A percentile compares a stretch with the other conserved stretches of the same genome.
phyloP scores from a whole-genome alignment of 2,888 invertebrate genomes.

The Caenorhabditis uteleia region DNA sequence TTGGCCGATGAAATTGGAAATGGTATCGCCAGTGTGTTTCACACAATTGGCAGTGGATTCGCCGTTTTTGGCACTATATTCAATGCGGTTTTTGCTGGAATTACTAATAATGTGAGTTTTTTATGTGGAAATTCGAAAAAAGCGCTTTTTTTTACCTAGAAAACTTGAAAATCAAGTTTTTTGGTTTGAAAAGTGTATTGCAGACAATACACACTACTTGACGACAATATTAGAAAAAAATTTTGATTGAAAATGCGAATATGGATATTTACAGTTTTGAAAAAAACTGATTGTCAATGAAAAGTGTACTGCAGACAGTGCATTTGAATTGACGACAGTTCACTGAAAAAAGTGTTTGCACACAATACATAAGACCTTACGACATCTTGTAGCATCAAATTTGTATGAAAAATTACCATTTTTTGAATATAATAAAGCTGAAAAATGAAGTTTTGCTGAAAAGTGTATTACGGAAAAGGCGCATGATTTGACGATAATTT shows the following conservation, averaged over 20 bases:
- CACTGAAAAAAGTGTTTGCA: too few species aligned
- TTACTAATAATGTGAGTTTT: conserved; percentile 29
- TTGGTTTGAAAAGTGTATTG: not conserved
- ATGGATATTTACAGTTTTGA: too few species aligned
- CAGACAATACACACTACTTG: not conserved
- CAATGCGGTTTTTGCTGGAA: conserved; percentile 37
- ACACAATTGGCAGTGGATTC: conserved; percentile 26
- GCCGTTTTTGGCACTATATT: conserved; percentile 43
- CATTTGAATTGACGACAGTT: too few species aligned
- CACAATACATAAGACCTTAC: too few species aligned
- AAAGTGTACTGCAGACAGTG: too few species aligned
- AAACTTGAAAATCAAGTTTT: not conserved
- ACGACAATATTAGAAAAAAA: not conserved
- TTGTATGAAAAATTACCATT: too few species aligned
- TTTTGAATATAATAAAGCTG: too few species aligned
- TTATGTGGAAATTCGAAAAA: not conserved
- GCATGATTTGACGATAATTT: too few species aligned
- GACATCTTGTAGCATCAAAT: too few species aligned
- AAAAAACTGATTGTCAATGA: too few species aligned
- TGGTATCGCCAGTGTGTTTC: conserved; percentile 17
- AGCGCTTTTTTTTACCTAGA: not conserved
- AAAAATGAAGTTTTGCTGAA: too few species aligned
- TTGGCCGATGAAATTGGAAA: conserved; percentile 26
- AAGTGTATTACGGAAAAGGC: too few species aligned
- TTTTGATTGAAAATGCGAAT: not conserved